Conservation (phyloP, 2,113 vertebrate genomes). For the Oreochromis niloticus region DNA sequence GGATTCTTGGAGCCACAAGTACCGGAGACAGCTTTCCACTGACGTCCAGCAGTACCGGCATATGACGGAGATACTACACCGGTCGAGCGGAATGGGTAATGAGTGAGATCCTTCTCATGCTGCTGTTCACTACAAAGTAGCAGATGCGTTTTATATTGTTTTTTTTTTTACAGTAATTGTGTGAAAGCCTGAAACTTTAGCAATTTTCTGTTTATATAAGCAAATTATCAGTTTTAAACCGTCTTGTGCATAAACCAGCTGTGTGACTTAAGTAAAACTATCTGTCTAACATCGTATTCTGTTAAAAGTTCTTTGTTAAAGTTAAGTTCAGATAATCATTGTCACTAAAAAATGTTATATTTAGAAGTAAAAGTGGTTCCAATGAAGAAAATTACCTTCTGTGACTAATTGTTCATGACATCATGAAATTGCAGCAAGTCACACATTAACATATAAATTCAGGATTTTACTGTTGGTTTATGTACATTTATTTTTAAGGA, state of each 20-base stretch:
- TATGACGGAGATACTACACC: not conserved
- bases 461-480: not conserved
- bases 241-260: too few relatives aligned
- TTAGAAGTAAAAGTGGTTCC: fast-evolving
- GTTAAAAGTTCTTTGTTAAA: not conserved
- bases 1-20: not conserved
- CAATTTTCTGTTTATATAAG: fast-evolving
- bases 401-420: not conserved
- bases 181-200: not conserved
- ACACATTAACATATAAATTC: not conserved
- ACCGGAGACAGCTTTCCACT: not conserved
- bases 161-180: fast-evolving
- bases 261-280: not conserved
- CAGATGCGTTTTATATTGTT: not conserved
- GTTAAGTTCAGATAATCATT: fast-evolving
- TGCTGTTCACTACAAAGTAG: not conserved
- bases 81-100: not conserved
- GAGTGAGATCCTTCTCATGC: not conserved
- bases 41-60: not conserved
- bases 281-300: fast-evolving
- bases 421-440: not conserved
- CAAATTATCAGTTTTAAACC: fast-evolving
- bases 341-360: fast-evolving
- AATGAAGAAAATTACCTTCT: fast-evolving
- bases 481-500: not conserved